phyloP scores from a whole-genome alignment of 1,140 invertebrate species.

The Akabosia matsudoensis region DNA sequence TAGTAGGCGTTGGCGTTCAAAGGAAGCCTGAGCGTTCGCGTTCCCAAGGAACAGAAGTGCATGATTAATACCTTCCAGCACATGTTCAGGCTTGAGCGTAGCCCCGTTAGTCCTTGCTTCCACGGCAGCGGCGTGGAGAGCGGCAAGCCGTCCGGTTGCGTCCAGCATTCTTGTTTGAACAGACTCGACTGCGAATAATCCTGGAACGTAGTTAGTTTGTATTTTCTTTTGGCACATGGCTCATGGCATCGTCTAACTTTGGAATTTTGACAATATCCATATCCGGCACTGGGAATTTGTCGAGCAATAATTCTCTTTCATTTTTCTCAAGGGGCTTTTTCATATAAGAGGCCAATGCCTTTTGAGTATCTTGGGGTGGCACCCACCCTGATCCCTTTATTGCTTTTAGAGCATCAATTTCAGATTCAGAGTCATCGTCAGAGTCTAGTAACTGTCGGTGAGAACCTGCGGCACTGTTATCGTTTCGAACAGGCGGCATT shows the following conservation, averaged over 20 bases:
- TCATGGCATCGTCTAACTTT: neutral
- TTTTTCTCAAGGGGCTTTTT: neutral
- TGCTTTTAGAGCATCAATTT: neutral
- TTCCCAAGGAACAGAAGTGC: slow-evolving; percentile 17
- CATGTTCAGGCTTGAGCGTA: neutral
- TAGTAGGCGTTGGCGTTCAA: neutral
- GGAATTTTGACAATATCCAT: neutral
- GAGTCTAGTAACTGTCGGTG: neutral
- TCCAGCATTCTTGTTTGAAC: neutral
- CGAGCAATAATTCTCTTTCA: neutral
- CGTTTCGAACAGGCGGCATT: neutral
- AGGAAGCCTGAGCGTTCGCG: neutral
- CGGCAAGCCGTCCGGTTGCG: neutral
- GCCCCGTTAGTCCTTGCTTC: neutral
- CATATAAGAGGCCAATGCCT: neutral
- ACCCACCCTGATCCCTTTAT: neutral
- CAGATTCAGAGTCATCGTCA: neutral
- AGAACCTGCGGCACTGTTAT: neutral
- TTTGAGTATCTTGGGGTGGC: neutral
- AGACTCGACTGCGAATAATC: neutral
- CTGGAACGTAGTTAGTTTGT: neutral
- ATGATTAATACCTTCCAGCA: neutral
- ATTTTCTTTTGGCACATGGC: neutral
- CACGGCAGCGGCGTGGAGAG: neutral
- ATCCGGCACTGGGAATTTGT: neutral